Conservation (phyloP, 2,113 vertebrate genomes). For the Calidris pugnax region DNA sequence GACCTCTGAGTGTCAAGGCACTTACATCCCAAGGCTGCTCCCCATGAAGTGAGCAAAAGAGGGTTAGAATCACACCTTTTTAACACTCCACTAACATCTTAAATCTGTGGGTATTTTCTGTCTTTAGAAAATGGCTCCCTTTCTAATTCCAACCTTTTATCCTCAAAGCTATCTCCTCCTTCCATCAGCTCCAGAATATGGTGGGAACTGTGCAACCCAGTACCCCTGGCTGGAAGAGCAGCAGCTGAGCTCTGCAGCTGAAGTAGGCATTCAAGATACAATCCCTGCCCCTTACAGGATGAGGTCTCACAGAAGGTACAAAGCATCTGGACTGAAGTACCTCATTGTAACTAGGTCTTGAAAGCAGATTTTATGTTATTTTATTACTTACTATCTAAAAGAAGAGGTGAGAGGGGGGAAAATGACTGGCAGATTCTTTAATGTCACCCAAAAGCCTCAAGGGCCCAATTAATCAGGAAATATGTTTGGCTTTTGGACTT, state of each 20-base stretch:
- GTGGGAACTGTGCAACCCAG: not conserved
- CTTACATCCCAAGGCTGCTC: not conserved
- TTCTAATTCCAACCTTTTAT: not conserved
- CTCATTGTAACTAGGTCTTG: not conserved
- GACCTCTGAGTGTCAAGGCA: not conserved
- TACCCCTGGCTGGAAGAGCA: not conserved
- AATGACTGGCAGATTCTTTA: constrained; percentile 70
- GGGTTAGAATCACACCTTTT: not conserved
- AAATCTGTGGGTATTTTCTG: not conserved
- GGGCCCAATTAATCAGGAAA: constrained; percentile 67
- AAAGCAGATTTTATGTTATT: constrained; percentile 30
- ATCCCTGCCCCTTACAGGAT: not conserved
- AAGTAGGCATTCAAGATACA: not conserved
- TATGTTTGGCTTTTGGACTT: constrained; percentile 64
- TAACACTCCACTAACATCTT: not conserved
- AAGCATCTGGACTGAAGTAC: constrained; percentile 1
- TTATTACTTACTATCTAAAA: constrained; percentile 19
- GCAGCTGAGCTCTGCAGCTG: not conserved
- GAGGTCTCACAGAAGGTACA: not conserved
- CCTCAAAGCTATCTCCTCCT: not conserved
- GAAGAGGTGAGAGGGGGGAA: not conserved
- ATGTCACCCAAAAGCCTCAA: constrained; percentile 70
- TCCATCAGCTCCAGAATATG: not conserved
- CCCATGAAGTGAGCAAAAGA: not conserved
- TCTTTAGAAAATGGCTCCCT: not conserved